phyloP scores from a whole-genome alignment of 2,888 invertebrate genomes.

The Platerodrilus igneus region DNA sequence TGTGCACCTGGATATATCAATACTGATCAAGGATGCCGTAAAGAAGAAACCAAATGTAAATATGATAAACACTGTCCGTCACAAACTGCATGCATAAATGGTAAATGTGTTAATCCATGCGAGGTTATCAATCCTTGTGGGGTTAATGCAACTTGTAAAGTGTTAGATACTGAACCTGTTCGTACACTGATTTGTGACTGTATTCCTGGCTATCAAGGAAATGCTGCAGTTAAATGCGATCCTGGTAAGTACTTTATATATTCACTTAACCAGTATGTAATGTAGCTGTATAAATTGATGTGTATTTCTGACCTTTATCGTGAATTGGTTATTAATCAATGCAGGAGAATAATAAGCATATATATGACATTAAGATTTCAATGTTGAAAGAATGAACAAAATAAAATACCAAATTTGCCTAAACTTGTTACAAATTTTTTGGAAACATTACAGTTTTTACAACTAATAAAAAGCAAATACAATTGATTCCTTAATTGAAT shows the following conservation, averaged over 20 bases:
- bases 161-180: conserved; percentile 76
- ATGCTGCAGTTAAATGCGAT: conserved; percentile 79
- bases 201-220: conserved; percentile 78
- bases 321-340: no score
- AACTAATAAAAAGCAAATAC: no score
- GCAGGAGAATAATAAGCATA: no score
- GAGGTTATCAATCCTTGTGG: conserved; percentile 74
- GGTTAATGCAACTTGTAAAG: conserved; percentile 71
- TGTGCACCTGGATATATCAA: conserved; percentile 74
- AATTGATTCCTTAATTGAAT: no score
- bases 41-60: conserved; percentile 61
- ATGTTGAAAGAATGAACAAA: no score
- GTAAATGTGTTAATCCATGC: conserved; percentile 81
- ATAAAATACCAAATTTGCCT: no score
- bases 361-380: no score
- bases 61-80: conserved; percentile 79
- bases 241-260: conserved; percentile 58
- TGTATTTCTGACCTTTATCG: no score
- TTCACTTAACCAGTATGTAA: no score
- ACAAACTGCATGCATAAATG: conserved; percentile 76
- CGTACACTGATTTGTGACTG: conserved; percentile 88
- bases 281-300: no score
- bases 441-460: no score
- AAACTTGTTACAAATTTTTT: no score
- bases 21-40: conserved; percentile 57